A percentile compares a stretch with the other conserved stretches of the same genome.
Conservation (phyloP, 2,888 invertebrate genomes). For the Agrochola litura region DNA sequence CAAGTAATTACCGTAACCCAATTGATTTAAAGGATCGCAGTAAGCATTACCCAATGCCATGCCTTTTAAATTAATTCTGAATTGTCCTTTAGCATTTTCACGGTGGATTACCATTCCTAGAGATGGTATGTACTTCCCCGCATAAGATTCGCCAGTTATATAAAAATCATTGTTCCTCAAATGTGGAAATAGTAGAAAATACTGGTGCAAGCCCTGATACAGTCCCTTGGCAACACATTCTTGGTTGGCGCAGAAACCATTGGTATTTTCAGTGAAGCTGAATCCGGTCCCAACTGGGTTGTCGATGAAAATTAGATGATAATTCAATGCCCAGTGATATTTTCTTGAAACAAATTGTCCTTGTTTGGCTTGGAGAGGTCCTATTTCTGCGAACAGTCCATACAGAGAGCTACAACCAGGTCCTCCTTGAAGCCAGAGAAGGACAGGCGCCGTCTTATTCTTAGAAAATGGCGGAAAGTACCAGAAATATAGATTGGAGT, state of each 20-base stretch:
- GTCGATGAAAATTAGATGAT: conserved; percentile 91
- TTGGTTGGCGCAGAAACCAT: conserved; percentile 90
- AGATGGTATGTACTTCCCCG: conserved; percentile 89
- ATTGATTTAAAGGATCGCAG: conserved; percentile 87
- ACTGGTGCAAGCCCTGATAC: conserved; percentile 89
- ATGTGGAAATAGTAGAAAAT: conserved; percentile 90
- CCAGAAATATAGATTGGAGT: conserved; percentile 92
- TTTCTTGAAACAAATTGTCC: conserved; percentile 79
- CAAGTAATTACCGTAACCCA: conserved; percentile 86
- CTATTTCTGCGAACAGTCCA: conserved; percentile 91
- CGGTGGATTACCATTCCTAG: conserved; percentile 88
- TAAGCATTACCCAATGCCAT: conserved; percentile 89
- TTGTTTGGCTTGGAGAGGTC: conserved; percentile 88
- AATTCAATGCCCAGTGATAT: conserved; percentile 90
- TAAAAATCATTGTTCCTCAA: conserved; percentile 89
- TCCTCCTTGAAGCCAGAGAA: conserved; percentile 91
- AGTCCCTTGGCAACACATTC: conserved; percentile 89
- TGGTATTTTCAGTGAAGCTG: conserved; percentile 90
- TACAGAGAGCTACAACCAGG: conserved; percentile 90
- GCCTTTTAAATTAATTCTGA: conserved; percentile 87
- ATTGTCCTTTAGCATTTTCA: conserved; percentile 76
- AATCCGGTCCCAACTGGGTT: conserved; percentile 92
- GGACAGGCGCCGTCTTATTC: conserved; percentile 82
- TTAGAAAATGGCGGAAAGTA: conserved; percentile 90
- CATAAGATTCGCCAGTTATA: conserved; percentile 92